Evolutionary conservation across 2,888 invertebrate genomes (phyloP).

Genomic region (Venustoraphidia nigricollis): DNA sequence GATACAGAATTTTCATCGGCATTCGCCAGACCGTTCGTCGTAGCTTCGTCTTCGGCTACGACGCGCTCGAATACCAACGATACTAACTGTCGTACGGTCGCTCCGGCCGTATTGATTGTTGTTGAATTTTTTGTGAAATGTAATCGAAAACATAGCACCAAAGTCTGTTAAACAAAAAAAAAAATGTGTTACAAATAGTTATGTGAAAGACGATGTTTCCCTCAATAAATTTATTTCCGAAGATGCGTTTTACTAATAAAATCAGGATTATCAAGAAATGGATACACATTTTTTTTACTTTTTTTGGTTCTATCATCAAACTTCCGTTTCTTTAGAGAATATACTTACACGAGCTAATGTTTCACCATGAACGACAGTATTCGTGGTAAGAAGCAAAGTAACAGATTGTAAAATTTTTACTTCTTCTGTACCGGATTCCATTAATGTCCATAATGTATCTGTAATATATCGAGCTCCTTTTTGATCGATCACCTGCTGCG

Average conservation of each 20-base stretch:
- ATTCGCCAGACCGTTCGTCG: conserved; percentile 3
- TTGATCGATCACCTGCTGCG: conserved; percentile 74
- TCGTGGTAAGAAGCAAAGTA: conserved; percentile 87
- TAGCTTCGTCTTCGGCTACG: conserved; percentile 51
- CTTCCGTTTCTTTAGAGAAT: neutral
- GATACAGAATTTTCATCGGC: conserved; percentile 22
- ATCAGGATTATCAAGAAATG: neutral
- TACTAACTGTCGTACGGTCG: conserved; percentile 90
- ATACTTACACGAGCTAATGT: conserved; percentile 45
- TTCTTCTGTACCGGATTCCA: conserved; percentile 90
- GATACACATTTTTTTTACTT: too few relatives aligned
- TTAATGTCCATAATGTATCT: conserved; percentile 82
- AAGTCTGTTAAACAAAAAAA: conserved; percentile 42
- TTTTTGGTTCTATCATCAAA: too few relatives aligned
- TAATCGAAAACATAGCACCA: conserved; percentile 92
- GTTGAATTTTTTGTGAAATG: conserved; percentile 90
- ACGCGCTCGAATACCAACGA: conserved; percentile 83
- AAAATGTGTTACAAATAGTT: neutral
- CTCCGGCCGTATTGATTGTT: conserved; percentile 93
- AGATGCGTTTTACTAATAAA: neutral
- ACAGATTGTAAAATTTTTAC: conserved; percentile 93
- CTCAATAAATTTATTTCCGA: neutral
- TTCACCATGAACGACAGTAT: conserved; percentile 86
- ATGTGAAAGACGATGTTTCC: neutral
- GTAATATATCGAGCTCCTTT: conserved; percentile 89